Evolutionary conservation across 2,113 vertebrate species (phyloP).

Genomic region (Noturus placidus): DNA sequence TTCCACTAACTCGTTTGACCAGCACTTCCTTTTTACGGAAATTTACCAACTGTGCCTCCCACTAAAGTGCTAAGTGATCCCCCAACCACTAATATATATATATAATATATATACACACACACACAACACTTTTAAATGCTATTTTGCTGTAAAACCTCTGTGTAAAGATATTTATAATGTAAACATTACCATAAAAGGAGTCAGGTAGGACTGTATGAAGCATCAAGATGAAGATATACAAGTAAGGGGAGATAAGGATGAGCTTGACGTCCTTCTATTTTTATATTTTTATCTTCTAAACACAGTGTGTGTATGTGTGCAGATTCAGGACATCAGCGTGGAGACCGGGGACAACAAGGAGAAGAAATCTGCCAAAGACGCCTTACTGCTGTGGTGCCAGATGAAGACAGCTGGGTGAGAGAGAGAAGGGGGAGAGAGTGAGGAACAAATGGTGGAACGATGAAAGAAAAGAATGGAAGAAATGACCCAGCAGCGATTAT

Average conservation of each 20-base stretch:
- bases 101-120: background rate
- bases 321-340: conserved; percentile 97
- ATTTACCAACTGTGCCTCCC: background rate
- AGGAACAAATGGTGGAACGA: background rate
- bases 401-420: conserved; percentile 94
- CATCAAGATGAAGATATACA: background rate
- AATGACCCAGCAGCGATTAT: too few relatives aligned
- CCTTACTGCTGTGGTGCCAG: conserved; percentile 92
- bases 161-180: background rate
- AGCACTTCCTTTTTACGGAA: too few relatives aligned
- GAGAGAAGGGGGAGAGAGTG: background rate
- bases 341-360: conserved; percentile 93
- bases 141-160: too few relatives aligned
- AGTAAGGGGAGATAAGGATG: background rate
- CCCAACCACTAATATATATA: too few relatives aligned
- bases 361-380: conserved; percentile 93
- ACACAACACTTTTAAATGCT: too few relatives aligned
- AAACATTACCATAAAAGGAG: background rate
- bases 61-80: background rate
- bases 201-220: background rate
- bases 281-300: too few relatives aligned
- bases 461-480: conserved; percentile 69
- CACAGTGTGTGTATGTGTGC: conserved; percentile 24
- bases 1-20: background rate
- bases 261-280: background rate